Conservation (phyloP, 2,888 invertebrate genomes). For the Drosophila lacicola region DNA sequence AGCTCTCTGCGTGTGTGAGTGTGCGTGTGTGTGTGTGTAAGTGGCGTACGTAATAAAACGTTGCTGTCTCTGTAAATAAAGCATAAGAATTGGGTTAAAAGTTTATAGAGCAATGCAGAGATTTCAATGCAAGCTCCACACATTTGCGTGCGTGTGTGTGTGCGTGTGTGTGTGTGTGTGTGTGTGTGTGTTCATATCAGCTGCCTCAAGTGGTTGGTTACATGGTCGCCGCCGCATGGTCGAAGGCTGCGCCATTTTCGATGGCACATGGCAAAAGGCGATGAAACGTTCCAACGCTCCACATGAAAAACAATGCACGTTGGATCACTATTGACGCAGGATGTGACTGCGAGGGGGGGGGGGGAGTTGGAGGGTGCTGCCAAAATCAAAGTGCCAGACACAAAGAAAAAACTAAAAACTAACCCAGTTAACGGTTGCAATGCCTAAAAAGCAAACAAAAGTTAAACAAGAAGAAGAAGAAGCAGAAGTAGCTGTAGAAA, state of each 20-base stretch:
- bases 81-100: slow-evolving; percentile 83
- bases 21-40: slow-evolving; percentile 25
- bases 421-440: slow-evolving; percentile 63
- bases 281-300: slow-evolving; percentile 61
- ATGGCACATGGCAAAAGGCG: slow-evolving; percentile 23
- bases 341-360: not conserved
- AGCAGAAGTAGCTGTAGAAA: not conserved
- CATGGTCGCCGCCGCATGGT: slow-evolving; percentile 60
- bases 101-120: slow-evolving; percentile 81
- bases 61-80: slow-evolving; percentile 79
- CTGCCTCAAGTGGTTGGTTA: slow-evolving; percentile 68
- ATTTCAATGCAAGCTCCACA: slow-evolving; percentile 54
- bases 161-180: slow-evolving; percentile 18
- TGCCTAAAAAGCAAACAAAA: slow-evolving; percentile 6
- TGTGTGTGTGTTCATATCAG: slow-evolving; percentile 59
- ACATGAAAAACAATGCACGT: not conserved
- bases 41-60: slow-evolving; percentile 64
- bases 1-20: not conserved
- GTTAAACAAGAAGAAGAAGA: not conserved
- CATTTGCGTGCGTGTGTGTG: slow-evolving; percentile 1
- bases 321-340: not conserved
- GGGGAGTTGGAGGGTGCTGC: slow-evolving; percentile 4
- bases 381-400: slow-evolving; percentile 41
- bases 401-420: slow-evolving; percentile 46
- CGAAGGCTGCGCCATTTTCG: slow-evolving; percentile 71